phyloP scores from a whole-genome alignment of 92 coral and sea anemone genomes.

The Epizoanthus rinbou region DNA sequence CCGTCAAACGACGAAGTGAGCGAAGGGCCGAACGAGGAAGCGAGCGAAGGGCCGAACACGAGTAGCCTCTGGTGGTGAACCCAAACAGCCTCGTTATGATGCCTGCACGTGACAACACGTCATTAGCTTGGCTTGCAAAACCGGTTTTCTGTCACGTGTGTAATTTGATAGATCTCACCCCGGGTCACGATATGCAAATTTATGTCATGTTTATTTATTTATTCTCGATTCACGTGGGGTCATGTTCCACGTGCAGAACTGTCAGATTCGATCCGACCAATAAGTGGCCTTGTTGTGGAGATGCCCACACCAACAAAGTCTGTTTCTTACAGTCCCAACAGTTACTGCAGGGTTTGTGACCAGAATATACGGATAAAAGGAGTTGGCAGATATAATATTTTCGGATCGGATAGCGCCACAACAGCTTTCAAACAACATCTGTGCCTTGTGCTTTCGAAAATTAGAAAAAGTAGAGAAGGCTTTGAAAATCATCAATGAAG shows the following conservation, averaged over 20 bases:
- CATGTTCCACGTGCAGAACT: conserved; percentile 7
- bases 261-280: conserved; percentile 1
- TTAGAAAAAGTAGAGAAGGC: conserved; percentile 13
- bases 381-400: conserved; percentile 7
- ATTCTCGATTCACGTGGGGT: conserved; percentile 10
- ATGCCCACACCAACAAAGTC: conserved; percentile 5
- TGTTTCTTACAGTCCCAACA: not conserved
- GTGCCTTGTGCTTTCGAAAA: not conserved
- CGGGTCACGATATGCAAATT: conserved; percentile 6
- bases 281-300: not conserved
- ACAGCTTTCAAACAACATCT: conserved; percentile 6
- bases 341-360: not conserved
- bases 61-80: conserved; percentile 2
- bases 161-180: not conserved
- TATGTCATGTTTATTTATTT: not conserved
- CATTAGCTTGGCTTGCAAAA: no score
- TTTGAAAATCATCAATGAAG: not conserved
- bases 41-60: not conserved
- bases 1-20: no score
- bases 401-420: not conserved
- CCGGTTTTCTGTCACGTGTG: conserved; percentile 2
- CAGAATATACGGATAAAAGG: not conserved
- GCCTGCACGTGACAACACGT: no score
- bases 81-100: not conserved
- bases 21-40: no score